Evolutionary conservation across 2,797 vertebrate species (phyloP), one percentile per base, ranked within the genome.

Genomic region (Meriones psammophilus): DNA sequence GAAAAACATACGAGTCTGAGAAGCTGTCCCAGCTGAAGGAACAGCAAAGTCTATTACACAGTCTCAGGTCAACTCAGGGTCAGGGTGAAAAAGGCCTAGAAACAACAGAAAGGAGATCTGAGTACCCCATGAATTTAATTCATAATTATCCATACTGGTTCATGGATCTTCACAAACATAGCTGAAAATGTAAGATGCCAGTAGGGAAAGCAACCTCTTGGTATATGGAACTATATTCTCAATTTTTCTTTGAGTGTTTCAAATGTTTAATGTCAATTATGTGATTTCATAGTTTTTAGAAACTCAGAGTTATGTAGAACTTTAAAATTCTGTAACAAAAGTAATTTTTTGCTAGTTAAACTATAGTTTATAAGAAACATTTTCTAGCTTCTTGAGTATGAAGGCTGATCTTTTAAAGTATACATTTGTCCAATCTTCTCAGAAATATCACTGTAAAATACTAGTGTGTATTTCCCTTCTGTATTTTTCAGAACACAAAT

Each of bases 251-350:
- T 92, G 81, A 71, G 30, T 91, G 5, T 93, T 95, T 13, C 81
- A 26, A 36, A 73, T 39, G 0, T 78, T n/a, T 94, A 15, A 68
- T 91, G 71, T 81, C 86, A 95, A 93, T 83, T 88, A 77, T 85
- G 6, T 74, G 94, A 94, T 87, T 88, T 66, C 2, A n/a, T 95
- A 50, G 28, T 39, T 95, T 96, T 92, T 83, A 94, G 80, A 56
- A 88, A 66, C 56, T n/a, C 8, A 68, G 54, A 94, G 74, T 96
- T 94, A 81, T 14, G 69, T 94, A 84, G 36, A 93, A 80, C 93
- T 96, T 92, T 89, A 78, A 85, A 18, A 78, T 85, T 68, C 87
- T n/a, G 50, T 88, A 64, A 94, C n/a, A 92, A 94, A 92, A 81
- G 88, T 88, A 46, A 89, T 80, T 66, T 1, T 3, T 68, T 94